Base-by-base conservation (phyloP, 2,888 invertebrate species). In the Standfussiana lucernea region DNA sequence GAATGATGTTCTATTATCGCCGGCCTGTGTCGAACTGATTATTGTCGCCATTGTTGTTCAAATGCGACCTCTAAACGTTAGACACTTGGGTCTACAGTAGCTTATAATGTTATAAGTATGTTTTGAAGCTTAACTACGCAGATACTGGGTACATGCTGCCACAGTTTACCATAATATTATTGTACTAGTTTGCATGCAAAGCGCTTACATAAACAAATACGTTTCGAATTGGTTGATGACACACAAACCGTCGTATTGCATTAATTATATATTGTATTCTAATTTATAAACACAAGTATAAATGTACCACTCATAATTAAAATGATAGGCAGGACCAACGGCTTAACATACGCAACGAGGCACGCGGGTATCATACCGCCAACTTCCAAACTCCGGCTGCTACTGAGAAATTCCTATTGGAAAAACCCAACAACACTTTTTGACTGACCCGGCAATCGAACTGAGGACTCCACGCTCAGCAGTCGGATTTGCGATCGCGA, bases 171-270 rank as follows among this genome's bases (percentile, higher is more conserved):
- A 32, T 72, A 72, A 59, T 50, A 70, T 64, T 47, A 65, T 37
- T 37, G n/a, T 32, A 50, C 32, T 35, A 66, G 47, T 66, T 32
- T 13, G 32, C 59, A 45, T 62, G 45, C 72, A 53, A 62, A 53
- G 7, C 28, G 50, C 50, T 65, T 21, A 50, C 40, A 21, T 56
- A 79, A 79, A 64, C 79, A 73, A 79, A 35, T 47, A 45, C 32
- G 62, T 68, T 64, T 79, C 45, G 28, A n/a, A 40, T 67, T 73
- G 15, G 37, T 68, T 56, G 28, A 65, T 80, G 74, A 80, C 53
- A 40, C 62, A 73, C 47, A 37, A 15, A 10, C 28, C 18, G 11
- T 40, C 24, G 37, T 56, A n/a, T 28, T 32, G 37, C 11, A 56
- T 67, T 42, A 11, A 53, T 40, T 15, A 56, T 15, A 45, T 18